These are phyloP conservation scores for Wiebesia pumilae DNA, from an alignment of 1,140 invertebrate species.

Conservation along the genomic window DNA sequence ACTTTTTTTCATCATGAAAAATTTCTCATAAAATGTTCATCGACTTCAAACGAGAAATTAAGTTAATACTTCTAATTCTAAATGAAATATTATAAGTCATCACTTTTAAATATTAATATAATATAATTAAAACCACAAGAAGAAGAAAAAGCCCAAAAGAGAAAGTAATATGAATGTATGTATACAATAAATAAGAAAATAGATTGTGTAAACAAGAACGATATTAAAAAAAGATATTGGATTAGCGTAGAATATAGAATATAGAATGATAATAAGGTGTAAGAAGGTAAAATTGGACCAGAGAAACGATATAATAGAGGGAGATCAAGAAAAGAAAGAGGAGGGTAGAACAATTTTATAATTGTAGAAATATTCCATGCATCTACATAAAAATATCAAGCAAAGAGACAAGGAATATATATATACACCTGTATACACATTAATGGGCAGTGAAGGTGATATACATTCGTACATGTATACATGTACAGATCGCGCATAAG, in stretches of 20 bases:
- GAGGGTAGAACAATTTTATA: conserved; percentile 12
- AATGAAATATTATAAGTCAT: too few species aligned
- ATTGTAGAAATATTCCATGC: conserved; percentile 26
- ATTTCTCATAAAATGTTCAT: conserved; percentile 10
- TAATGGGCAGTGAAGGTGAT: background rate
- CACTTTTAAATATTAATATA: too few species aligned
- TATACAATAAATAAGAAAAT: background rate
- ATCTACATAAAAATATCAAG: conserved; percentile 42
- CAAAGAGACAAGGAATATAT: background rate
- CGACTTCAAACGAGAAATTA: conserved; percentile 8
- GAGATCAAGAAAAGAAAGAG: background rate
- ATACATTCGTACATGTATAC: background rate
- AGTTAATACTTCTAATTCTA: too few species aligned
- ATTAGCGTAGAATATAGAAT: background rate
- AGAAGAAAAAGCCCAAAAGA: background rate
- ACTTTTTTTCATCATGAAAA: conserved; percentile 22
- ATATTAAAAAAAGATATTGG: conserved; percentile 42
- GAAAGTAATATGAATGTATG: background rate
- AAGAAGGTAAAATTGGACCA: conserved; percentile 18
- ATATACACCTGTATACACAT: background rate
- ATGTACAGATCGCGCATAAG: background rate
- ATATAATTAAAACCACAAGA: too few species aligned
- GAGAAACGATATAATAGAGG: conserved; percentile 14
- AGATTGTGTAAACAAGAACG: conserved; percentile 2
- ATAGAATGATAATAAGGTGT: conserved; percentile 27